Base-by-base conservation (phyloP, 2,797 vertebrate species). In the Hylomyscus alleni region DNA sequence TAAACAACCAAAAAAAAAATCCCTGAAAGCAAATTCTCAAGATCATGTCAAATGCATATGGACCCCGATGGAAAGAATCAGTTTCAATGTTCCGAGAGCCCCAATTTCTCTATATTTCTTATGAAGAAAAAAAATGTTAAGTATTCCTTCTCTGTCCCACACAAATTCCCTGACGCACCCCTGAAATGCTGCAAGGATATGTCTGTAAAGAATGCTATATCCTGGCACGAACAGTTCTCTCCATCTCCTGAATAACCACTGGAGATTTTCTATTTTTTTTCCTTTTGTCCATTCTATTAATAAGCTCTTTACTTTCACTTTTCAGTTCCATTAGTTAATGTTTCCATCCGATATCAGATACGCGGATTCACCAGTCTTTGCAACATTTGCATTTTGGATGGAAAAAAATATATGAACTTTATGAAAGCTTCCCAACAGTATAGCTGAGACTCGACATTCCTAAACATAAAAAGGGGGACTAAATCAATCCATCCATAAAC, bases 111-210 rank as follows among this genome's bases (percentile, higher is more conserved):
- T 91, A 93, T 50, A 90, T 92, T 96, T 96, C 54, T 93, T 86
- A 31, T 1, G 65, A 77, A 87, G 56, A 67, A 65, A 89, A 12
- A 90, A 90, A 92, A 69, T 89, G 44, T 60, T 86, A 72, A 94
- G 37, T 20, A 88, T 90, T 90, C 69, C 10, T 47, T 88, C n/a
- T 86, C 52, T 95, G 65, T 82, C 93, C 94, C 56, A 96, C 89
- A 95, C 50, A 81, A 85, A 83, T 95, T 93, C 54, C 88, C 88
- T 90, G 78, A 94, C 62, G 37, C 60, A 47, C 90, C 56, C 34
- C 3, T 31, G 2, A 15, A 94, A 93, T 73, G 72, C 96, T 97
- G 98, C 98, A 98, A 98, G 97, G 92, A 80, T 95, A 90, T 96
- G 93, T 84, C 94, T 93, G 84, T 89, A 89, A 91, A 85, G 87